A percentile compares a stretch with the other conserved stretches of the same genome.
Evolutionary conservation across 2,797 vertebrate species (phyloP).

Genomic region (Prunella strophiata): DNA sequence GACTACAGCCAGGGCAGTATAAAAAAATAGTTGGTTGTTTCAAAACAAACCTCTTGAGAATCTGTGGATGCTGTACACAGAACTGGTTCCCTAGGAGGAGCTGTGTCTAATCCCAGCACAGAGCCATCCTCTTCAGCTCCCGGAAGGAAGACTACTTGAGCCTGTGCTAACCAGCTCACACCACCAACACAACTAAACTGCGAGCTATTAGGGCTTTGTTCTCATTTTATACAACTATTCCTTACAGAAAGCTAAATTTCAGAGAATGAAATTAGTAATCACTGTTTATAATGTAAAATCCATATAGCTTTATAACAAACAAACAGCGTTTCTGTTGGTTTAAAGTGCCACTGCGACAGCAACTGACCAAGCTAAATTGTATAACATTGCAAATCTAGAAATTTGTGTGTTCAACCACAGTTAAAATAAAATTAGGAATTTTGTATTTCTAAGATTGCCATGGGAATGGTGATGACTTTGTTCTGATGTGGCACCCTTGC

Average conservation of each 20-base stretch:
- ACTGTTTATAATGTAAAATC: not conserved
- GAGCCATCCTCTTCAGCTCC: not conserved
- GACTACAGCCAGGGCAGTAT: not conserved
- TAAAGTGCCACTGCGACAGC: not conserved
- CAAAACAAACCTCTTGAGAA: not conserved
- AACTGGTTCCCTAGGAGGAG: not conserved
- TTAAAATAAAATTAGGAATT: not conserved
- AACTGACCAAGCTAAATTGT: not conserved
- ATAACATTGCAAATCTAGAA: not conserved
- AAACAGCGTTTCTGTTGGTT: not conserved
- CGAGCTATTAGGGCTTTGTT: not conserved
- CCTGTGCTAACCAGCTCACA: not conserved
- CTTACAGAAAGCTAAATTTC: not conserved
- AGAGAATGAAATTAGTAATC: not conserved
- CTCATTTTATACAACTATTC: not conserved
- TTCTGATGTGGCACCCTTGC: not conserved
- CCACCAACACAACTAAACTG: not conserved
- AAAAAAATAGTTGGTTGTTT: not conserved
- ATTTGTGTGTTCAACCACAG: not conserved
- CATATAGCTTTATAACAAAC: not conserved
- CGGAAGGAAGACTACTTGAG: not conserved
- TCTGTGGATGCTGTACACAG: not conserved
- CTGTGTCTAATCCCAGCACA: not conserved
- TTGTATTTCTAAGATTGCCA: not conserved
- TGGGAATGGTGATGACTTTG: not conserved